Conservation (phyloP, 1,140 invertebrate species). For the Trinorchestia longiramus region DNA sequence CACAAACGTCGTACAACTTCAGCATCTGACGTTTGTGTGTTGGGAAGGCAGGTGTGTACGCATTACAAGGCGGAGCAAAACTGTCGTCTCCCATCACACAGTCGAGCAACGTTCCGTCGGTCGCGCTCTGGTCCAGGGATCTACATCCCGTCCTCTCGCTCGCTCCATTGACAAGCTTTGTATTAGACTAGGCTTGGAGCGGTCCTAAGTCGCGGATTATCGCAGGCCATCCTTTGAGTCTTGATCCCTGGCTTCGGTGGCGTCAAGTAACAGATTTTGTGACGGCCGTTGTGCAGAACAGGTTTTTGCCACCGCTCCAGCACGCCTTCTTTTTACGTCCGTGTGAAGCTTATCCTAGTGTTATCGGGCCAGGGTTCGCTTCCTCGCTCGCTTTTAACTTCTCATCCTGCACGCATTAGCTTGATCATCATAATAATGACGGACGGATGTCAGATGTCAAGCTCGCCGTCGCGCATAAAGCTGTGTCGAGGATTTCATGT, state of each 20-base stretch:
- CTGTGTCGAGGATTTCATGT: background rate
- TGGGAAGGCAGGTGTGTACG: background rate
- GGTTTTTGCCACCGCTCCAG: background rate
- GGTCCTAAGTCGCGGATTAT: slow-evolving; percentile 45
- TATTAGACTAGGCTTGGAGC: slow-evolving; percentile 51
- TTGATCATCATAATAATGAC: background rate
- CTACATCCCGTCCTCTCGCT: background rate
- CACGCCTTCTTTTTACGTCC: slow-evolving; percentile 47
- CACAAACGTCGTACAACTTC: background rate
- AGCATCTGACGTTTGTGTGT: background rate
- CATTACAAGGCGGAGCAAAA: background rate
- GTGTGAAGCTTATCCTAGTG: slow-evolving; percentile 40
- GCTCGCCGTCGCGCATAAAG: background rate
- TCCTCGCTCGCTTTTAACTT: slow-evolving; percentile 14
- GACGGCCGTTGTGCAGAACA: slow-evolving; percentile 45
- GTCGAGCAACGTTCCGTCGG: background rate
- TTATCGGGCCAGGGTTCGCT: background rate
- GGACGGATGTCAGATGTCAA: background rate
- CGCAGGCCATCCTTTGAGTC: slow-evolving; percentile 33
- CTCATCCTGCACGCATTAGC: slow-evolving; percentile 20
- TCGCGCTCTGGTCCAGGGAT: background rate
- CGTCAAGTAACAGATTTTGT: slow-evolving; percentile 49
- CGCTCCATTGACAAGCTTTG: slow-evolving; percentile 12
- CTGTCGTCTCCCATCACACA: background rate
- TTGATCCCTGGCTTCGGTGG: slow-evolving; percentile 36